phyloP scores from a whole-genome alignment of 2,888 invertebrate species.

The Melangyna quadrimaculata region DNA sequence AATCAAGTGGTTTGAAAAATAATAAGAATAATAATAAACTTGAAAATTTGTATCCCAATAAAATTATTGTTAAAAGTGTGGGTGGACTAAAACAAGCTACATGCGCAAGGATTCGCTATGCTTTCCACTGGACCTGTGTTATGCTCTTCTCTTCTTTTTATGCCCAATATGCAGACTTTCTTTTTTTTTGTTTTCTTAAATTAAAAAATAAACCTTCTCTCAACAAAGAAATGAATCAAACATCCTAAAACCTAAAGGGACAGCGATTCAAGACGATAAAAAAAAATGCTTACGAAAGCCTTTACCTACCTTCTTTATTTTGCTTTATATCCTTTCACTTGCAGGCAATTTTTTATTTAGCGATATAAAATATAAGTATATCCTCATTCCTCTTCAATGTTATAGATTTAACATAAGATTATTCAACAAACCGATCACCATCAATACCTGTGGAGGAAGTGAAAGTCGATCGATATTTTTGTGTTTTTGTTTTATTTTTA shows the following conservation, averaged over 20 bases:
- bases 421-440: conserved; percentile 47
- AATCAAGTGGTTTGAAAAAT: too few relatives aligned
- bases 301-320: not conserved
- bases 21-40: too few relatives aligned
- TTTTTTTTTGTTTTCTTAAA: not conserved
- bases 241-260: not conserved
- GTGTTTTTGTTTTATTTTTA: not conserved
- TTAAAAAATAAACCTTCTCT: not conserved
- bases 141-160: too few relatives aligned
- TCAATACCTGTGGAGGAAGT: conserved; percentile 48
- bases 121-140: too few relatives aligned
- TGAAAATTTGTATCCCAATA: too few relatives aligned
- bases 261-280: not conserved
- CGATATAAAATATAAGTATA: conserved; percentile 7
- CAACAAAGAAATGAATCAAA: not conserved
- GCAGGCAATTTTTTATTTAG: conserved; percentile 18
- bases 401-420: conserved; percentile 31
- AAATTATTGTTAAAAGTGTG: not conserved
- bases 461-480: conserved; percentile 59
- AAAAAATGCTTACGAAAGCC: conserved; percentile 4
- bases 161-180: not conserved
- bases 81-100: not conserved
- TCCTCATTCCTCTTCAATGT: conserved; percentile 50
- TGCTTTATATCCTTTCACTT: conserved; percentile 2
- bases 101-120: too few relatives aligned